Conservation (phyloP, 2,113 vertebrate genomes). For the Epinephelus fuscoguttatus region DNA sequence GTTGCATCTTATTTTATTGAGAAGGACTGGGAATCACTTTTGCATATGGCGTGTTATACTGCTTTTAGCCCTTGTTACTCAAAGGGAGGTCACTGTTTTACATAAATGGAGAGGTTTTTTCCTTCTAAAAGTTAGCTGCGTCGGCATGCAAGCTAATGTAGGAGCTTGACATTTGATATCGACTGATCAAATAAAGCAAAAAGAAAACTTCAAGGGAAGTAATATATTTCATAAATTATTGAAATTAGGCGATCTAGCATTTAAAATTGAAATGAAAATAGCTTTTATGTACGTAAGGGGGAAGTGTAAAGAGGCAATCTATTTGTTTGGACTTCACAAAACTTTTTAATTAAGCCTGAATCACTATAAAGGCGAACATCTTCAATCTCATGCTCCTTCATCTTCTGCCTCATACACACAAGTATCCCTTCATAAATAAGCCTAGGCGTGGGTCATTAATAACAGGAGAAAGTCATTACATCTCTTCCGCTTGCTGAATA, state of each 20-base stretch:
- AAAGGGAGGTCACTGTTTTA: conserved; percentile 33
- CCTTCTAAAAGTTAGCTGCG: neutral
- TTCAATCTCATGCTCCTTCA: conserved; percentile 63
- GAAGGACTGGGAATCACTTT: conserved; percentile 16
- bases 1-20: conserved; percentile 35
- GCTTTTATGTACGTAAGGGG: conserved; percentile 35
- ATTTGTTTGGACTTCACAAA: conserved; percentile 61
- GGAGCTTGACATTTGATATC: conserved; percentile 24
- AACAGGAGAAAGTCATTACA: conserved; percentile 79
- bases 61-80: conserved; percentile 10
- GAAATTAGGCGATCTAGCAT: conserved; percentile 36
- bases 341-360: conserved; percentile 69
- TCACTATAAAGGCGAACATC: conserved; percentile 53
- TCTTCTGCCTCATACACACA: conserved; percentile 70
- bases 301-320: conserved; percentile 51
- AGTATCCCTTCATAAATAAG: conserved; percentile 77
- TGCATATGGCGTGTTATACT: conserved; percentile 9
- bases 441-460: conserved; percentile 79
- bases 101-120: conserved; percentile 11
- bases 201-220: conserved; percentile 27
- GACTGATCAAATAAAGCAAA: conserved; percentile 27
- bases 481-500: conserved; percentile 75
- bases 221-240: conserved; percentile 42
- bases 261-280: conserved; percentile 53
- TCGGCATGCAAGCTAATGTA: neutral